Conservation (phyloP, 53 echinoderm and acorn worm genomes). For the Apostichopus leukothele region DNA sequence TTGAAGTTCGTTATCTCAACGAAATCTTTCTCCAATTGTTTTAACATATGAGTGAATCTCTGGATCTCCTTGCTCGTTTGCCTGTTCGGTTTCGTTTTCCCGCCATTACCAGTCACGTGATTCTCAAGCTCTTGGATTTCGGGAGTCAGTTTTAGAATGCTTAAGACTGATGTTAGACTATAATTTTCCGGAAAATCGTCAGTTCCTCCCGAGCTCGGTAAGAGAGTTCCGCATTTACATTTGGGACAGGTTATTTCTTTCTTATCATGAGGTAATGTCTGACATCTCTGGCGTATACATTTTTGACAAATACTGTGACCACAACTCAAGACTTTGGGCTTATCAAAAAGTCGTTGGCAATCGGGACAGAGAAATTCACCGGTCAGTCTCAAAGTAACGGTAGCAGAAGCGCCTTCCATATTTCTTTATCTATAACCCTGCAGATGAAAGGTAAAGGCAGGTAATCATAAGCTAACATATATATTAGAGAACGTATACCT, state of each 20-base stretch:
- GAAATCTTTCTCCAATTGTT: slow-evolving; percentile 8
- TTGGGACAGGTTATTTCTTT: slow-evolving; percentile 12
- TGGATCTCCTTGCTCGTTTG: not conserved
- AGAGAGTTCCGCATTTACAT: not conserved
- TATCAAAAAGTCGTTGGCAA: slow-evolving; percentile 14
- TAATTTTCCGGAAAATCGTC: slow-evolving; percentile 34
- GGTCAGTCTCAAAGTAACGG: not conserved
- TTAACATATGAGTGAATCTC: not conserved
- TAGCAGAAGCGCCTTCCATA: slow-evolving; percentile 13
- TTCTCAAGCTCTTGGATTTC: slow-evolving; percentile 5
- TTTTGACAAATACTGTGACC: slow-evolving; percentile 28
- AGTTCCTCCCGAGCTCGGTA: slow-evolving; percentile 3
- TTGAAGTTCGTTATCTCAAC: slow-evolving; percentile 9
- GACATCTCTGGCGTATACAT: not conserved
- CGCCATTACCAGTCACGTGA: slow-evolving; percentile 7
- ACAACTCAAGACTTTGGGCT: not conserved
- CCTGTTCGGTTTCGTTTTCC: not conserved
- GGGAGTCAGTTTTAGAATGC: slow-evolving; percentile 16
- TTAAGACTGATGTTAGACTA: slow-evolving; percentile 1
- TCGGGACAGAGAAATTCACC: slow-evolving; percentile 31
- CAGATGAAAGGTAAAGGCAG: not conserved
- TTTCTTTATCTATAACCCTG: not conserved
- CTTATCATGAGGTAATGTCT: not conserved
- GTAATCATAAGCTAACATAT: not conserved
- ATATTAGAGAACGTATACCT: too few relatives aligned